Evolutionary conservation across 2,888 invertebrate genomes (phyloP).

Genomic region (Heliconius ethilla): DNA sequence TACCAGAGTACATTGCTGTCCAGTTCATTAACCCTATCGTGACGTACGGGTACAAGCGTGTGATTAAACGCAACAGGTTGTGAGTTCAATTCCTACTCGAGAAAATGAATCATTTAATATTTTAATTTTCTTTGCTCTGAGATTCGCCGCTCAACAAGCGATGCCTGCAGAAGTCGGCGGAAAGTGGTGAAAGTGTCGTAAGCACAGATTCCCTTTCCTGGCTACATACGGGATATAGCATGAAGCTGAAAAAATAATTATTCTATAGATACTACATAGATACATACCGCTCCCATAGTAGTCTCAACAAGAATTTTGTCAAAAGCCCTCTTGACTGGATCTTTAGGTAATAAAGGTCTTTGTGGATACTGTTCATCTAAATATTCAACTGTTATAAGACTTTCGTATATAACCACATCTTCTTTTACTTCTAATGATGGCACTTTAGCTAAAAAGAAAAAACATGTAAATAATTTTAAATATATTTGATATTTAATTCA

Average conservation of each 20-base stretch:
- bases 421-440: constrained; percentile 87
- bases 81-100: neutral
- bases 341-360: constrained; percentile 84
- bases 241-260: too few relatives aligned
- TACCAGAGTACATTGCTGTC: too few relatives aligned
- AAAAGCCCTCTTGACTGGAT: constrained; percentile 85
- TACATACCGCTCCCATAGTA: constrained; percentile 57
- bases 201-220: too few relatives aligned
- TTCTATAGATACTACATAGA: neutral
- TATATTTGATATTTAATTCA: constrained; percentile 53
- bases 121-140: neutral
- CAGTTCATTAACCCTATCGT: neutral
- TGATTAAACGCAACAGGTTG: too few relatives aligned
- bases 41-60: too few relatives aligned
- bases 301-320: constrained; percentile 86
- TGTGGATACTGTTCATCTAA: constrained; percentile 89
- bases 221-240: too few relatives aligned
- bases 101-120: neutral
- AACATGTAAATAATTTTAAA: neutral
- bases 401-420: constrained; percentile 87
- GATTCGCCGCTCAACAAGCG: too few relatives aligned
- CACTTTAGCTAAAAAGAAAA: constrained; percentile 81
- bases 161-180: too few relatives aligned
- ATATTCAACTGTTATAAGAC: constrained; percentile 89
- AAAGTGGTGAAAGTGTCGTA: too few relatives aligned